These are phyloP conservation scores for Pandemis corylana DNA, from an alignment of 2,888 invertebrate genomes.

Conservation along the genomic window DNA sequence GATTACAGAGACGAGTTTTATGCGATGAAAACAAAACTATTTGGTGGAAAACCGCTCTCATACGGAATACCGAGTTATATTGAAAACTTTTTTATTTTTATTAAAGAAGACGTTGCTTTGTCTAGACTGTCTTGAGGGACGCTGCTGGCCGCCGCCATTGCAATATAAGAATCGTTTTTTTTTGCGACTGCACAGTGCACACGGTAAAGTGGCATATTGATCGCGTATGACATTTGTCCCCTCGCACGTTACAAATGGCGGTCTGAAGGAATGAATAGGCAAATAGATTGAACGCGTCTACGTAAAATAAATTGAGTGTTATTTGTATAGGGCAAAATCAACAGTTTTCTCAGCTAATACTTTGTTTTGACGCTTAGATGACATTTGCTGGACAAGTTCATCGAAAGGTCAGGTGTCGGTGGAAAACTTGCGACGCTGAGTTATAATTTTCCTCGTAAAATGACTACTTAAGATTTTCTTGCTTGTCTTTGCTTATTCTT, in stretches of 20 bases:
- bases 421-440: conserved; percentile 11
- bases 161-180: conserved; percentile 16
- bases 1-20: not conserved
- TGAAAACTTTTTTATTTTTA: conserved; percentile 22
- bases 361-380: conserved; percentile 26
- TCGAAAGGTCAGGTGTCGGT: conserved; percentile 16
- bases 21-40: not conserved
- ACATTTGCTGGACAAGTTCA: conserved; percentile 23
- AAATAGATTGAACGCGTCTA: conserved; percentile 23
- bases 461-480: not conserved
- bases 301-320: conserved; percentile 22
- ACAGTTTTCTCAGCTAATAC: conserved; percentile 7
- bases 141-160: not conserved
- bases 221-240: conserved; percentile 34
- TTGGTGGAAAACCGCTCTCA: not conserved
- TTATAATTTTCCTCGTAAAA: not conserved
- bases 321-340: not conserved
- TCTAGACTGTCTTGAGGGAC: conserved; percentile 25
- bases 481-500: not conserved
- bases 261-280: conserved; percentile 19
- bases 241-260: conserved; percentile 27
- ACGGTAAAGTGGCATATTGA: conserved; percentile 24
- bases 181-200: not conserved
- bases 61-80: not conserved
- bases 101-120: conserved; percentile 16